Evolutionary conservation across 2,113 vertebrate genomes (phyloP).

Genomic region (Leucosticte australis): DNA sequence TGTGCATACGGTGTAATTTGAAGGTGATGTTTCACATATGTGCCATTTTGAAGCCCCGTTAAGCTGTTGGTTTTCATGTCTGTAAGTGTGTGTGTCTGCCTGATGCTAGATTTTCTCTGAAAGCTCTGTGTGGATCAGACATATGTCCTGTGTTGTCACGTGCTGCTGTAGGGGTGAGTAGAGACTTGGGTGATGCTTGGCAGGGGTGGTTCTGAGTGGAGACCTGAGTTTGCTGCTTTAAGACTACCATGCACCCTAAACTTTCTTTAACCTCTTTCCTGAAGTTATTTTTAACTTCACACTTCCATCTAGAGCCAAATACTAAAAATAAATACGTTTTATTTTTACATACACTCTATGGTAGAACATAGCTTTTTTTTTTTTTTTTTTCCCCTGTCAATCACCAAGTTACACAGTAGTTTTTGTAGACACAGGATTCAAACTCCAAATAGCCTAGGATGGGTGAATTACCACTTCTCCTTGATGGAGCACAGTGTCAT

Average conservation of each 20-base stretch:
- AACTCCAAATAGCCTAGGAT: neutral
- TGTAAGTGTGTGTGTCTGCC: neutral
- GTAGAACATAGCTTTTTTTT: neutral
- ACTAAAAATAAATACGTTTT: constrained; percentile 33
- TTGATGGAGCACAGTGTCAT: neutral
- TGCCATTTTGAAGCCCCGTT: neutral
- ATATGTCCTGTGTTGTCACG: neutral
- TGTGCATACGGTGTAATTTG: neutral
- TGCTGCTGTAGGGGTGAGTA: neutral
- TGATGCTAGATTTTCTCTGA: constrained; percentile 25
- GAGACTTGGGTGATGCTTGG: neutral
- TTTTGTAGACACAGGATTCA: neutral
- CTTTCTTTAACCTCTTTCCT: neutral
- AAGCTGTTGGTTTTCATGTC: constrained; percentile 34
- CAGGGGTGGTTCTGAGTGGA: neutral
- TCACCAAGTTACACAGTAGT: neutral
- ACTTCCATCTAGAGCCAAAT: constrained; percentile 20
- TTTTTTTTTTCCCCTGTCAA: neutral
- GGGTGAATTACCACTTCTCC: neutral
- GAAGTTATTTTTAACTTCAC: constrained; percentile 36
- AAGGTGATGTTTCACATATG: constrained; percentile 39
- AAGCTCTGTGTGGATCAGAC: neutral
- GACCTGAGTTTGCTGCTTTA: neutral
- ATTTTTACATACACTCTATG: neutral
- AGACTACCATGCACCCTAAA: neutral